Evolutionary conservation across 2,797 vertebrate species (phyloP), one percentile per base, ranked within the genome.

Genomic region (Cirrhinus molitorella): DNA sequence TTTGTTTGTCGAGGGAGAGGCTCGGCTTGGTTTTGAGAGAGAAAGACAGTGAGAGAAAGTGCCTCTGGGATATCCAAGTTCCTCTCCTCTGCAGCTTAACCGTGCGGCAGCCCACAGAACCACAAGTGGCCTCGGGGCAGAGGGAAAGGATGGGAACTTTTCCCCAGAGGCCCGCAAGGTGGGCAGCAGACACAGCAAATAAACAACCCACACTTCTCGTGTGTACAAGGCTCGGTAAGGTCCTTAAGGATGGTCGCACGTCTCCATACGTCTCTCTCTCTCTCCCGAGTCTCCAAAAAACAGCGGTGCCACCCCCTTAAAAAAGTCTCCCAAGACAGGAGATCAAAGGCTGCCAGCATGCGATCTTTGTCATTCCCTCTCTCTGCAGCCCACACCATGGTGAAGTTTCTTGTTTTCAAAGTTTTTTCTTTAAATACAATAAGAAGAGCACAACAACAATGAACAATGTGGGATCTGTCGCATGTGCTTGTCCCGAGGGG

Each of bases 151-250:
- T 72, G 59, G 80, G 40, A 83, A 84, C 80, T 65, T 72, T 84
- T 74, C 92, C 89, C 88, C 86, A 89, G 92, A 91, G 90, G 87
- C 83, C 79, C 5, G 40, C 53, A 61, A 84, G 65, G 92, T 85
- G 91, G 86, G 91, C 88, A 83, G 90, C 79, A 74, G 88, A 88
- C 88, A 90, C 89, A 89, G 92, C 93, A 92, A 94, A 93, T 93
- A 94, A 93, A 93, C 91, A 93, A 89, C 93, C 92, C 92, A 92
- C 92, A 91, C 90, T 92, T 87, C n/a, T 83, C 88, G 83, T 85
- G 90, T 85, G 86, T 86, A 88, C 87, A 88, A 80, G 84, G 16
- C 73, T 85, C 34, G 19, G 71, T 23, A 40, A 92, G 90, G 89
- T 90, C 91, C 92, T 92, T 85, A 88, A 94, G 93, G 91, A 91